phyloP scores from a whole-genome alignment of 2,888 invertebrate species.

The Muscina levida region DNA sequence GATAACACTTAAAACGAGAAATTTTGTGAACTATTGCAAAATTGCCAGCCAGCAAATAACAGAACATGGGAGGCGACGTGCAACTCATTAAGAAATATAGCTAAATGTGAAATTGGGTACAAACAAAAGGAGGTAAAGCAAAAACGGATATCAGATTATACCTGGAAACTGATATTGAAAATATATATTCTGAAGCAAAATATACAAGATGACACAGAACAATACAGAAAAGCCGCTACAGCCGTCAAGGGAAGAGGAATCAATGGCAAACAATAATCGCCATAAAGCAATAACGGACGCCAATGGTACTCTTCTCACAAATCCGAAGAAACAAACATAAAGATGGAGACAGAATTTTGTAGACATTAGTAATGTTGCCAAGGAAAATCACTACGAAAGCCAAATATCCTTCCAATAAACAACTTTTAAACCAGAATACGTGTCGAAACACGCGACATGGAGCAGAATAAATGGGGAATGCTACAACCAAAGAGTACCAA shows the following conservation, averaged over 20 bases:
- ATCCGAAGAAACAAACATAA: neutral
- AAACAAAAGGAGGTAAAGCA: neutral
- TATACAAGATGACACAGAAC: too few relatives aligned
- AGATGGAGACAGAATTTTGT: neutral
- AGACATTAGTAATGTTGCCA: constrained; percentile 3
- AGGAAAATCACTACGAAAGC: constrained; percentile 1
- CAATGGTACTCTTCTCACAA: constrained; percentile 3
- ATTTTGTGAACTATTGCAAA: constrained; percentile 1
- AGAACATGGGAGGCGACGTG: constrained; percentile 4
- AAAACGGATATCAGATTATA: too few relatives aligned
- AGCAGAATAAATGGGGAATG: neutral
- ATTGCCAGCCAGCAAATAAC: neutral
- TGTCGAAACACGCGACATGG: neutral
- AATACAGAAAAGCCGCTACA: neutral
- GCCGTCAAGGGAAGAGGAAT: neutral
- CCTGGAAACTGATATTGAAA: too few relatives aligned
- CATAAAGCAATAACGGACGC: neutral
- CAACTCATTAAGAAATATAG: neutral
- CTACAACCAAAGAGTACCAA: neutral
- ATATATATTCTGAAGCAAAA: too few relatives aligned
- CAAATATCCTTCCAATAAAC: constrained; percentile 5
- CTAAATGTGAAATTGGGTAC: neutral
- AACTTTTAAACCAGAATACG: neutral
- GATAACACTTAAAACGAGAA: neutral
- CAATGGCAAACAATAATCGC: neutral